Evolutionary conservation across 2,113 vertebrate genomes (phyloP), one percentile per base, ranked within the genome.

Genomic region (Pithys albifrons): DNA sequence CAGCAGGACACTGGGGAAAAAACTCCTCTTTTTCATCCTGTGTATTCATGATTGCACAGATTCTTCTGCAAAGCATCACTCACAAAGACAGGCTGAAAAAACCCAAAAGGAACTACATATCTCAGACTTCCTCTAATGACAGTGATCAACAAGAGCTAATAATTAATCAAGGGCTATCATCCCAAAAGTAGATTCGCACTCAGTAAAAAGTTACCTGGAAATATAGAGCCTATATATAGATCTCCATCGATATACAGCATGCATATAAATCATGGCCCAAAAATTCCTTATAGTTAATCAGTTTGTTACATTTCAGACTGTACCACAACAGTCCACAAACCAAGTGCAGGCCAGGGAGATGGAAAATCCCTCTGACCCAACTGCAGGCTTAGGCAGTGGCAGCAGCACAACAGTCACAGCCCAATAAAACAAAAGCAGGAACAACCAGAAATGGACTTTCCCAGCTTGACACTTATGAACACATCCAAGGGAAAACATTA

Each of bases 1-100:
- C 90, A 94, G 91, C 85, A 89, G 85, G 84, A n/a, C 70, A 55
- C 59, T 72, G 57, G 86, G 76, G 78, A 84, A 92, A 66, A 92
- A 66, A 48, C 37, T 83, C 85, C 49, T 62, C 35, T 82, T 91
- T 92, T 84, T 92, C 43, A 52, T 91, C 61, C 73, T 84, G 33
- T 91, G 24, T 81, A 55, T 71, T 86, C 88, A 69, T 0, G 0
- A 73, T 70, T 43, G 5, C 67, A 85, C 19, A 64, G 81, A 79
- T 88, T 82, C 51, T 88, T 71, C 82, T 88, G 65, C 64, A 91
- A 73, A 88, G 59, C 5, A 0, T 45, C 59, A 70, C 75, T 94
- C 82, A 85, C 67, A 79, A 43, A 79, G 67, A 73, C 77, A 73
- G 66, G 27, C 23, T 59, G 59, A 48, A 14, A n/a, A 51, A 77